Percentiles rank a stretch among this genome's conserved stretches.
Conservation (phyloP, 2,888 invertebrate species). For the Colostygia pectinataria region DNA sequence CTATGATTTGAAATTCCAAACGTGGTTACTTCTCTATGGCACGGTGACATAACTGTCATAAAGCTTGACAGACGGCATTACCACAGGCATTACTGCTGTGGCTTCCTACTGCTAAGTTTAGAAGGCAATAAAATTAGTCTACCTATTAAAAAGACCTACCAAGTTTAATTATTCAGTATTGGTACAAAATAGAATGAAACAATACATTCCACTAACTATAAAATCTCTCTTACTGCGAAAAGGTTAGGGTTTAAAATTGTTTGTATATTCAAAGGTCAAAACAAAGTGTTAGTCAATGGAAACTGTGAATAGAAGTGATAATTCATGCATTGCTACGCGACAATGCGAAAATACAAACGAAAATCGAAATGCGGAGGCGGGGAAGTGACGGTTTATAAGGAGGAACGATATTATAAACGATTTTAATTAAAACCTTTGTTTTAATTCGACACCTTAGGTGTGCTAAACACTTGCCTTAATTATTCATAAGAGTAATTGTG, state of each 20-base stretch:
- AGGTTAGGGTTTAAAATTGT: slow-evolving; percentile 15
- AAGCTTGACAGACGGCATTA: no score
- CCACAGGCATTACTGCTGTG: no score
- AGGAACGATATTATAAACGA: slow-evolving; percentile 29
- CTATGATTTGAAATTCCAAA: no score
- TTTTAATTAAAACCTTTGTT: neutral
- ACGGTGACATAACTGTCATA: no score
- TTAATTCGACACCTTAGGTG: no score
- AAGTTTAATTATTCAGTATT: no score
- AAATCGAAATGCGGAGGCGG: slow-evolving; percentile 35
- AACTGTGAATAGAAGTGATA: slow-evolving; percentile 36
- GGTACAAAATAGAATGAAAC: slow-evolving; percentile 14
- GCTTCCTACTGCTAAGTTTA: no score
- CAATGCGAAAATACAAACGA: slow-evolving; percentile 46
- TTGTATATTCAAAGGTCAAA: slow-evolving; percentile 28
- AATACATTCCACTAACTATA: slow-evolving; percentile 7
- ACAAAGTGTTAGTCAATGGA: slow-evolving; percentile 27
- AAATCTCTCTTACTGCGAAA: slow-evolving; percentile 1
- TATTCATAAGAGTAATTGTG: no score
- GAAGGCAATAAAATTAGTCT: no score
- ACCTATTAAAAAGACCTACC: no score
- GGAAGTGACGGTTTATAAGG: slow-evolving; percentile 16
- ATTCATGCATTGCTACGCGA: slow-evolving; percentile 51
- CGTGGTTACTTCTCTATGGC: no score
- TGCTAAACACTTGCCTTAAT: no score